Evolutionary conservation across 2,113 vertebrate species (phyloP).

Genomic region (Sphyrna mokarran): DNA sequence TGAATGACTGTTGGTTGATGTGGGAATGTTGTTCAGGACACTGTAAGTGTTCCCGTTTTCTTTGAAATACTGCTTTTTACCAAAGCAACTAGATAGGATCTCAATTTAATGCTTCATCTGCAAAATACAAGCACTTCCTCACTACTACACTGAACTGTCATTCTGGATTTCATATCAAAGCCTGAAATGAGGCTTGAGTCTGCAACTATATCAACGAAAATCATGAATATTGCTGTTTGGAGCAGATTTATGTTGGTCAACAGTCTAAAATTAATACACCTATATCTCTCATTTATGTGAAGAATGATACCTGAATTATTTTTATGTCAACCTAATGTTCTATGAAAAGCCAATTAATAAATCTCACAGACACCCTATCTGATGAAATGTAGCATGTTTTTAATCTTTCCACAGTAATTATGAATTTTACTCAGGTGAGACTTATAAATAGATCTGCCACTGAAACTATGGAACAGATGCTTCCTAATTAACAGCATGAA

Average conservation of each 20-base stretch:
- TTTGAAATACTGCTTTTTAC: background rate
- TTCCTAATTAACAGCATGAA: constrained; percentile 30
- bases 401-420: background rate
- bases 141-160: background rate
- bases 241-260: constrained; percentile 1
- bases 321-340: background rate
- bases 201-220: background rate
- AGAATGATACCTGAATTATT: background rate
- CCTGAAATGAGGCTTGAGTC: background rate
- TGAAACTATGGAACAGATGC: constrained; percentile 30
- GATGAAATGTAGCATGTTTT: background rate
- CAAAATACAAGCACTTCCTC: background rate
- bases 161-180: background rate
- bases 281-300: background rate
- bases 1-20: background rate
- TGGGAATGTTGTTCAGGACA: background rate
- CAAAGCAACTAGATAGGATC: background rate
- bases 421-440: constrained; percentile 25
- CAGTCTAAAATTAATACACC: background rate
- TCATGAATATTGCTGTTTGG: background rate
- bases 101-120: background rate
- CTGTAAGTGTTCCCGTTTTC: background rate
- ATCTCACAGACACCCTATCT: background rate
- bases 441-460: constrained; percentile 30
- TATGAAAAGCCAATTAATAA: background rate